Evolutionary conservation across 2,888 invertebrate genomes (phyloP).

Genomic region (Melinaea marsaeus): DNA sequence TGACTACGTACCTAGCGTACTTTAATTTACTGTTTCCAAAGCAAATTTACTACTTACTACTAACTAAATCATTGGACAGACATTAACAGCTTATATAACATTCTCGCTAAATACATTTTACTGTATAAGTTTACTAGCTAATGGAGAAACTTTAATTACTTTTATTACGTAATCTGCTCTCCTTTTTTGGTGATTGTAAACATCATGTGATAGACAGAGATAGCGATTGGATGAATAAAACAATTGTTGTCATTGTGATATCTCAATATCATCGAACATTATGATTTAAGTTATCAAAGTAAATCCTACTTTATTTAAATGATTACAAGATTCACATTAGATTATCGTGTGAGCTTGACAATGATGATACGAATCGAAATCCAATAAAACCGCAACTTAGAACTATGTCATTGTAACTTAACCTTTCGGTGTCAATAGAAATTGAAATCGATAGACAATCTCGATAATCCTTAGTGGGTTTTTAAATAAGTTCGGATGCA

Average conservation of each 20-base stretch:
- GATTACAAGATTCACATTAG: conserved; percentile 22
- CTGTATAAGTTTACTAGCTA: conserved; percentile 9
- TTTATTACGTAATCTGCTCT: neutral
- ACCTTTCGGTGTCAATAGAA: conserved; percentile 54
- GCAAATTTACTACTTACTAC: conserved; percentile 31
- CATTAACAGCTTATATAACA: conserved; percentile 25
- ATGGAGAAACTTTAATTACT: conserved; percentile 2
- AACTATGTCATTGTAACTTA: conserved; percentile 48
- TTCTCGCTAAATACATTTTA: conserved; percentile 18
- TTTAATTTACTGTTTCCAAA: conserved; percentile 23
- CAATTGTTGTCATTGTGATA: conserved; percentile 39
- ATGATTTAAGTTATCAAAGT: conserved; percentile 17
- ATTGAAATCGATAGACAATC: conserved; percentile 61
- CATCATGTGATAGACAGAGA: neutral
- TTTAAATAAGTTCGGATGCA: conserved; percentile 43
- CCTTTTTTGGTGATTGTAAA: neutral
- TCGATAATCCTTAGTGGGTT: conserved; percentile 49
- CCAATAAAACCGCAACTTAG: conserved; percentile 50
- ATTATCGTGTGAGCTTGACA: conserved; percentile 34
- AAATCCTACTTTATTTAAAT: conserved; percentile 25
- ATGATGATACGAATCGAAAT: conserved; percentile 37
- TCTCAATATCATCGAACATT: conserved; percentile 55
- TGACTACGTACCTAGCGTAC: conserved; percentile 43
- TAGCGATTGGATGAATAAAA: conserved; percentile 10
- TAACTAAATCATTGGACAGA: conserved; percentile 30